Percentiles rank a stretch among this genome's conserved stretches.
phyloP scores from a whole-genome alignment of 2,888 invertebrate species.

The Criorhina ranunculi region DNA sequence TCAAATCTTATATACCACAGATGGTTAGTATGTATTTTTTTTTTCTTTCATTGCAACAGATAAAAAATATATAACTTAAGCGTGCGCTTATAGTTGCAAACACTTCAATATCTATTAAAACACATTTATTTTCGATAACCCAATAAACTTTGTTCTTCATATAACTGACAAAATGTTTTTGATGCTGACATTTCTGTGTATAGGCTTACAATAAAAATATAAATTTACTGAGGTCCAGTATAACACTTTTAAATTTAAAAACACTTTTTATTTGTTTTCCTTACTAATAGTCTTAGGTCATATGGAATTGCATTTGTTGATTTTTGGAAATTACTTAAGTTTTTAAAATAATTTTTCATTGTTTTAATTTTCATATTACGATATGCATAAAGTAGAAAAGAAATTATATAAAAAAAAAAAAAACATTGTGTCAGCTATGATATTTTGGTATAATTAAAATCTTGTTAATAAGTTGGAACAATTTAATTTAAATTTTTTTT shows the following conservation, averaged over 20 bases:
- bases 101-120: constrained; percentile 55
- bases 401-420: constrained; percentile 78
- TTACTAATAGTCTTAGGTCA: constrained; percentile 52
- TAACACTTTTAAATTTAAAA: constrained; percentile 33
- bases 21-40: constrained; percentile 69
- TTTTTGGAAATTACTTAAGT: constrained; percentile 55
- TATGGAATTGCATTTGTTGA: constrained; percentile 74
- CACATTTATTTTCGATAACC: constrained; percentile 41
- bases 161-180: constrained; percentile 86
- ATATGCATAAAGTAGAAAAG: constrained; percentile 79
- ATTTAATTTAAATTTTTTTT: constrained; percentile 21
- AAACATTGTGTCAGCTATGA: constrained; percentile 85
- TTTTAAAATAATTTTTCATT: constrained; percentile 65
- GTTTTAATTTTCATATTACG: constrained; percentile 67
- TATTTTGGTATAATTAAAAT: constrained; percentile 79
- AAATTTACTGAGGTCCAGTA: constrained; percentile 40
- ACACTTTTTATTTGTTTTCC: constrained; percentile 16
- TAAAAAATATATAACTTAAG: constrained; percentile 76
- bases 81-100: constrained; percentile 73
- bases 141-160: constrained; percentile 45
- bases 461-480: constrained; percentile 66
- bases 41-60: constrained; percentile 72
- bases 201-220: constrained; percentile 60
- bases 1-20: constrained; percentile 61
- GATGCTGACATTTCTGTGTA: constrained; percentile 81